A percentile compares a stretch with the other conserved stretches of the same genome.
These are phyloP conservation scores for Neotragus moschatus DNA, from an alignment of 2,113 vertebrate genomes.

Conservation along the genomic window DNA sequence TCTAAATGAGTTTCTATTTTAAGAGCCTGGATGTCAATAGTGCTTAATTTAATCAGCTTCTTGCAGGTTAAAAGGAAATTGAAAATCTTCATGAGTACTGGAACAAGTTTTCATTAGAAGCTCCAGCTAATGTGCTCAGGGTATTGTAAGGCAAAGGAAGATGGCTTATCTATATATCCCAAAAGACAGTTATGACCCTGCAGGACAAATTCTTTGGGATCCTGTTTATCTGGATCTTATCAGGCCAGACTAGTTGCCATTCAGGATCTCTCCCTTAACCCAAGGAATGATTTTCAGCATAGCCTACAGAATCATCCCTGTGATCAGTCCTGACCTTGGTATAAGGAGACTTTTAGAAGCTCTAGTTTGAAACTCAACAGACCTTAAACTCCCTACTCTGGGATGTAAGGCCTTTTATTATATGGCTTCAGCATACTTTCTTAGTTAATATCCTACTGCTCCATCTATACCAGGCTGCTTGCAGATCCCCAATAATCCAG, in stretches of 20 bases:
- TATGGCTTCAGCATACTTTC: neutral
- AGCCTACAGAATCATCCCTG: neutral
- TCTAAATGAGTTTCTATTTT: slow-evolving; percentile 64
- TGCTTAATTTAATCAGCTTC: slow-evolving; percentile 63
- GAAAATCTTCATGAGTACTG: neutral
- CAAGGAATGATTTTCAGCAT: neutral
- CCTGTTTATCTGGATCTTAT: neutral
- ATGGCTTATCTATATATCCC: neutral
- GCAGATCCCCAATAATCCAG: neutral
- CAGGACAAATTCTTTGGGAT: neutral
- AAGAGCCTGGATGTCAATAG: slow-evolving; percentile 37
- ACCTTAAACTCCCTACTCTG: neutral
- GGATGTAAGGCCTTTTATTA: neutral
- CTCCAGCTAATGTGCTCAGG: neutral
- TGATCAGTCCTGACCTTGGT: neutral
- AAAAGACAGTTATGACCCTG: neutral
- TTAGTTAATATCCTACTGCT: neutral
- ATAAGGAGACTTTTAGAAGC: neutral
- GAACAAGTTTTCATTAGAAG: slow-evolving; percentile 32
- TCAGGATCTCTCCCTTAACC: neutral
- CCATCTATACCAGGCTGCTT: neutral
- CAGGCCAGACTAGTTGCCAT: neutral
- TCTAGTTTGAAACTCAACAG: neutral
- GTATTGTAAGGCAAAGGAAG: neutral
- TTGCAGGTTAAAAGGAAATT: slow-evolving; percentile 49